A percentile compares a stretch with the other conserved stretches of the same genome.
Conservation (phyloP, 1,140 invertebrate genomes). For the Dreissena rostriformis region DNA sequence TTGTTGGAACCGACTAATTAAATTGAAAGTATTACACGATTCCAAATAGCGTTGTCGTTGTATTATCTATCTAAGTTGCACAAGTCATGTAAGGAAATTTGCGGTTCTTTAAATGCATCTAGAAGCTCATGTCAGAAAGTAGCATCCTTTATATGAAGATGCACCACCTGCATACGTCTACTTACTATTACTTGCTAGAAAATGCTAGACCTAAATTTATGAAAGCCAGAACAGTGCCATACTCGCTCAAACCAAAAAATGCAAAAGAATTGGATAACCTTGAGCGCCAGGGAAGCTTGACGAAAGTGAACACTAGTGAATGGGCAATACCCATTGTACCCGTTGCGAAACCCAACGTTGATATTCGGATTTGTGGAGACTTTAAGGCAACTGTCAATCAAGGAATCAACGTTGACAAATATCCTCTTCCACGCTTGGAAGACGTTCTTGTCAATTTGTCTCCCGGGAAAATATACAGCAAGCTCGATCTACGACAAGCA, state of each 20-base stretch:
- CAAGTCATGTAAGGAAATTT: too few species aligned
- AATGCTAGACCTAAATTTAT: slow-evolving; percentile 42
- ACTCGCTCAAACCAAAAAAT: slow-evolving; percentile 71
- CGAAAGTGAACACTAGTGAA: slow-evolving; percentile 58
- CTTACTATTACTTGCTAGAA: too few species aligned
- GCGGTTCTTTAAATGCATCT: too few species aligned
- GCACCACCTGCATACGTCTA: too few species aligned
- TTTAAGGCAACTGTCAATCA: slow-evolving; percentile 73
- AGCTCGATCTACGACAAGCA: slow-evolving; percentile 42
- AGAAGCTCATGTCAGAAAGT: too few species aligned
- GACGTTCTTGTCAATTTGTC: slow-evolving; percentile 43
- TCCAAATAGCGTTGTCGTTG: too few species aligned
- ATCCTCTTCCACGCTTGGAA: slow-evolving; percentile 74
- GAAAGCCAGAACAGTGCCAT: slow-evolving; percentile 72
- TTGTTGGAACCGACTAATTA: too few species aligned
- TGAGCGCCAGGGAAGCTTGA: slow-evolving; percentile 55
- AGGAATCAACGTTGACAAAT: slow-evolving; percentile 22
- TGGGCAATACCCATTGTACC: slow-evolving; percentile 80
- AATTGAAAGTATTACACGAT: too few species aligned
- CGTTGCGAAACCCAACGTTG: slow-evolving; percentile 77
- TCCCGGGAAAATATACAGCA: slow-evolving; percentile 64
- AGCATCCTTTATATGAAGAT: too few species aligned
- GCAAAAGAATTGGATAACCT: slow-evolving; percentile 43
- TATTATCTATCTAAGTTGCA: too few species aligned
- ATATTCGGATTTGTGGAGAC: slow-evolving; percentile 78